phyloP scores from a whole-genome alignment of 2,888 invertebrate genomes.

The Copidosoma aretas region DNA sequence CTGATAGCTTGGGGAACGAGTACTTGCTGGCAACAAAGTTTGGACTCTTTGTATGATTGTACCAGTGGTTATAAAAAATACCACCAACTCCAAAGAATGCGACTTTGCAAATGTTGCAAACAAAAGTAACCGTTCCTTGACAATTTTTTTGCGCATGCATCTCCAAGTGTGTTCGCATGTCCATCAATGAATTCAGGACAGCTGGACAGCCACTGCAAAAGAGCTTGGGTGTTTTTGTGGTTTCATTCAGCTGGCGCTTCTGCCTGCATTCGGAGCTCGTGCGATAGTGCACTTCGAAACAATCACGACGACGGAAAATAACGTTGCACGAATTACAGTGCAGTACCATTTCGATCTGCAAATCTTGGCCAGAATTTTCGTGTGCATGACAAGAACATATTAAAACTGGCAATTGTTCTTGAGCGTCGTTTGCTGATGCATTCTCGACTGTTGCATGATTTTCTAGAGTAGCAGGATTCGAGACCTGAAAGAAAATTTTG shows the following conservation, averaged over 20 bases:
- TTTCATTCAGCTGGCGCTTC: constrained; percentile 43
- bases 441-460: constrained; percentile 4
- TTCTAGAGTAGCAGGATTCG: constrained; percentile 2
- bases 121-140: constrained; percentile 47
- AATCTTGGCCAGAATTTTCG: constrained; percentile 39
- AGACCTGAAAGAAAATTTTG: not conserved
- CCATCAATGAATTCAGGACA: constrained; percentile 46
- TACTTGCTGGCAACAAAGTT: constrained; percentile 51
- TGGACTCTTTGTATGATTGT: constrained; percentile 49
- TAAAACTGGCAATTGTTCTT: constrained; percentile 12
- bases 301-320: constrained; percentile 52
- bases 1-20: constrained; percentile 51
- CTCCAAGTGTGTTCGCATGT: constrained; percentile 51
- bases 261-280: constrained; percentile 27
- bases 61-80: constrained; percentile 54
- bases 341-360: constrained; percentile 55
- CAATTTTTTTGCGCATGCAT: constrained; percentile 46
- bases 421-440: not conserved
- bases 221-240: constrained; percentile 47
- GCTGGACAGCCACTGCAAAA: constrained; percentile 52
- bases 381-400: constrained; percentile 53
- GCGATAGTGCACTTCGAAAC: constrained; percentile 55
- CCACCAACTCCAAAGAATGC: constrained; percentile 53
- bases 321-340: constrained; percentile 51
- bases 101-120: constrained; percentile 57